A percentile compares a stretch with the other conserved stretches of the same genome.
Conservation (phyloP, 2,888 invertebrate species). For the Volucella bombylans region DNA sequence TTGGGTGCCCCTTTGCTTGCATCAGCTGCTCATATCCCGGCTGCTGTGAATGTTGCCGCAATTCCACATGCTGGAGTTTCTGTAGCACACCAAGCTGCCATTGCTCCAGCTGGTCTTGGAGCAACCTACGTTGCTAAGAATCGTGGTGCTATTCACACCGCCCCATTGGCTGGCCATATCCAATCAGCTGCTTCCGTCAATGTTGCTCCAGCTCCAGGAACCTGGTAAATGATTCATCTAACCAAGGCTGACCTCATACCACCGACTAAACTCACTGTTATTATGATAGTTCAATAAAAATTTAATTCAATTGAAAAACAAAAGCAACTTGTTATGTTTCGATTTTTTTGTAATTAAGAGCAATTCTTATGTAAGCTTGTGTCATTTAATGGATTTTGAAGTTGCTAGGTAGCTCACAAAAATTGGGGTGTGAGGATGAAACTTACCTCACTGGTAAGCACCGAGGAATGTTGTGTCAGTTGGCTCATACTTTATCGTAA, state of each 20-base stretch:
- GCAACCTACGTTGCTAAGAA: conserved; percentile 80
- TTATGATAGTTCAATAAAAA: conserved; percentile 69
- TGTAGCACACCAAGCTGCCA: conserved; percentile 79
- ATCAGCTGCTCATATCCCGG: conserved; percentile 59
- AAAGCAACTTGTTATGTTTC: too few relatives aligned
- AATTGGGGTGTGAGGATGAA: too few relatives aligned
- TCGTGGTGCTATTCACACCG: conserved; percentile 79
- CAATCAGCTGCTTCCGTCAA: conserved; percentile 79
- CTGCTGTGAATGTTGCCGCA: conserved; percentile 71
- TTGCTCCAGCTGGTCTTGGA: conserved; percentile 77
- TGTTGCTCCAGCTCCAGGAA: conserved; percentile 80
- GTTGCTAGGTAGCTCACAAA: too few relatives aligned
- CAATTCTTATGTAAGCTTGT: too few relatives aligned
- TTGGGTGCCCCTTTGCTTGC: conserved; percentile 7
- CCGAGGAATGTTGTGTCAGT: too few relatives aligned
- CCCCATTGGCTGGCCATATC: conserved; percentile 79
- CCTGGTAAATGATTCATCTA: conserved; percentile 59
- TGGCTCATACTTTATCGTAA: too few relatives aligned
- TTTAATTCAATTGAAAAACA: conserved; percentile 63
- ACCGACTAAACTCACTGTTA: conserved; percentile 41
- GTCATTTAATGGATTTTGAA: too few relatives aligned
- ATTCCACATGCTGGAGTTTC: conserved; percentile 50
- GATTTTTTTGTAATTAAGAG: too few relatives aligned
- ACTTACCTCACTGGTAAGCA: too few relatives aligned
- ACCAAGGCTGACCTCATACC: conserved; percentile 48